Conservation (phyloP, 2,888 invertebrate species). For the Ophraella communa region DNA sequence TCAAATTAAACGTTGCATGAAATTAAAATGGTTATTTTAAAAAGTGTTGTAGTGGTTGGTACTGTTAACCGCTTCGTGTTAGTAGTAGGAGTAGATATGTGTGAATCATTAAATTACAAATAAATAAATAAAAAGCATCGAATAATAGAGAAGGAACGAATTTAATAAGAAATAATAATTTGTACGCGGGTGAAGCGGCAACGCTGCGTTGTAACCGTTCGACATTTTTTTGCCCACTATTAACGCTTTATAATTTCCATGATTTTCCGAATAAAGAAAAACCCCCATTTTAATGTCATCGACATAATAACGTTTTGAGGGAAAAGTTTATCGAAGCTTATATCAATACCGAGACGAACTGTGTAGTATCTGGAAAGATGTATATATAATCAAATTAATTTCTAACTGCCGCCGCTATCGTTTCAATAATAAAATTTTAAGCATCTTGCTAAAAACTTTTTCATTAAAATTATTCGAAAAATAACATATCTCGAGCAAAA, state of each 20-base stretch:
- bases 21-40: conserved; percentile 29
- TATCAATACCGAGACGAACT: conserved; percentile 29
- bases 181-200: too few species aligned
- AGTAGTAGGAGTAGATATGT: conserved; percentile 17
- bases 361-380: conserved; percentile 35
- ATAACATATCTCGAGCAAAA: conserved; percentile 51
- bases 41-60: neutral
- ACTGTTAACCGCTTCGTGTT: conserved; percentile 5
- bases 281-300: conserved; percentile 23
- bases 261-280: neutral
- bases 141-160: too few species aligned
- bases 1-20: conserved; percentile 33
- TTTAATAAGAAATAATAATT: too few species aligned
- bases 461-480: conserved; percentile 53
- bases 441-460: conserved; percentile 46
- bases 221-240: too few species aligned
- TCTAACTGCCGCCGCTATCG: too few species aligned
- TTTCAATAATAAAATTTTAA: conserved; percentile 48
- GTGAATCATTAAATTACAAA: neutral
- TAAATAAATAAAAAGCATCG: neutral
- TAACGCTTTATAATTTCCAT: too few species aligned
- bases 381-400: conserved; percentile 48
- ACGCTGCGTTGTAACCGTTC: too few species aligned
- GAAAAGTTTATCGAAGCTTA: conserved; percentile 22
- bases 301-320: conserved; percentile 4